Base-by-base conservation (phyloP, 2,797 vertebrate species). In the Hephaestus fuliginosus region DNA sequence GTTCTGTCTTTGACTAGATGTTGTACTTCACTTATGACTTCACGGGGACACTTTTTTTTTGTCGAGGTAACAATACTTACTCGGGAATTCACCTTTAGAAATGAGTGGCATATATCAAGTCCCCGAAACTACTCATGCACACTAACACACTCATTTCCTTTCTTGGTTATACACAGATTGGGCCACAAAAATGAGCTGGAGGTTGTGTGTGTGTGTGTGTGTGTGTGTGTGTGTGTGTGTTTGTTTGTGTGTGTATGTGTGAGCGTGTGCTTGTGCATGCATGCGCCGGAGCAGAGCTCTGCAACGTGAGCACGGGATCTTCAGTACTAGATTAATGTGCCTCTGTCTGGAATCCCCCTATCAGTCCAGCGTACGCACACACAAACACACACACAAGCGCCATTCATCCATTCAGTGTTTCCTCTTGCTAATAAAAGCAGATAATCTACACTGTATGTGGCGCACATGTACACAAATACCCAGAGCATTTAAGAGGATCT, bases 341-440 rank as follows among this genome's bases (percentile, higher is more conserved):
- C 86, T 86, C 85, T 53, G 56, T 89, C 84, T 93, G 94, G 93
- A 95, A 95, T 93, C 93, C 94, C 93, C 95, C 94, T 91, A 92
- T 93, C 86, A 89, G 82, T 83, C 86, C 84, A 76, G 88, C 80
- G 70, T 58, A 49, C 63, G 64, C 69, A 64, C 43, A 13, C 69
- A 65, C 66, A 55, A 33, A n/a, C 63, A 88, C 80, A 70, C 64
- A 46, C 67, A 65, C 66, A 58, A 43, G 13, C 74, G 7, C 33
- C 80, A 88, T 88, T 88, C 88, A 90, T 84, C 83, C 86, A 80
- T 90, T 89, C 71, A 87, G 73, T 72, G 75, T 91, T 93, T 93
- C 90, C 89, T 88, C 86, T 89, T 86, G 79, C 85, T 92, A 88
- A 89, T 93, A 90, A 90, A 92, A 92, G 82, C 78, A 83, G 86